Evolutionary conservation across 1,140 invertebrate genomes (phyloP).

Genomic region (Microplitis demolitor): DNA sequence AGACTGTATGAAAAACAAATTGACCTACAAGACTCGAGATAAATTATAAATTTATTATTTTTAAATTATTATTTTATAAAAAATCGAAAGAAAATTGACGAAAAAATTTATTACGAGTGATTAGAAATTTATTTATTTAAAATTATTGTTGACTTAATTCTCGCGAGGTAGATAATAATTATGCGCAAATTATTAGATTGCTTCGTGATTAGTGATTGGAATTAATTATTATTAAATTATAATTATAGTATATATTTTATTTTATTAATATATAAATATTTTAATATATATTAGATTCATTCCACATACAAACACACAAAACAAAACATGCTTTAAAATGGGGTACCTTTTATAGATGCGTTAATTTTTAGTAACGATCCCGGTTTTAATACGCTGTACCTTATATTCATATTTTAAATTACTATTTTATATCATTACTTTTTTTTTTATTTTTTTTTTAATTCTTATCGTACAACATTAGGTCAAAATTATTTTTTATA

Average conservation of each 20-base stretch:
- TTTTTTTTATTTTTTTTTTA: slow-evolving; percentile 15
- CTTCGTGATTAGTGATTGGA: slow-evolving; percentile 20
- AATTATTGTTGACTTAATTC: background rate
- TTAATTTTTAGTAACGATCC: slow-evolving; percentile 45
- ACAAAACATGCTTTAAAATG: slow-evolving; percentile 51
- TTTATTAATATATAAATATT: slow-evolving; percentile 37
- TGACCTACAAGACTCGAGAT: slow-evolving; percentile 50
- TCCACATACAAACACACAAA: slow-evolving; percentile 43
- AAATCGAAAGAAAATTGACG: background rate
- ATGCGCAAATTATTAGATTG: background rate
- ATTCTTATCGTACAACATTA: slow-evolving; percentile 21
- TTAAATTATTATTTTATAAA: slow-evolving; percentile 40
- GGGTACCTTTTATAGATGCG: slow-evolving; percentile 48
- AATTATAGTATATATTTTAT: slow-evolving; percentile 51
- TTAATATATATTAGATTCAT: slow-evolving; percentile 50
- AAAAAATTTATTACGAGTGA: background rate
- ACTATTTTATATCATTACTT: background rate
- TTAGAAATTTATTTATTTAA: too few relatives aligned
- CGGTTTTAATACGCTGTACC: slow-evolving; percentile 58
- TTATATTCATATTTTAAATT: slow-evolving; percentile 13
- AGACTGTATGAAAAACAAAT: slow-evolving; percentile 53
- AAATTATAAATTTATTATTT: slow-evolving; percentile 46
- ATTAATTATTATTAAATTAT: background rate
- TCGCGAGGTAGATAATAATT: background rate
- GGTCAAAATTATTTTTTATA: background rate